A percentile compares a stretch with the other conserved stretches of the same genome.
These are phyloP conservation scores for Thera obeliscata DNA, from an alignment of 2,888 invertebrate genomes.

Conservation along the genomic window DNA sequence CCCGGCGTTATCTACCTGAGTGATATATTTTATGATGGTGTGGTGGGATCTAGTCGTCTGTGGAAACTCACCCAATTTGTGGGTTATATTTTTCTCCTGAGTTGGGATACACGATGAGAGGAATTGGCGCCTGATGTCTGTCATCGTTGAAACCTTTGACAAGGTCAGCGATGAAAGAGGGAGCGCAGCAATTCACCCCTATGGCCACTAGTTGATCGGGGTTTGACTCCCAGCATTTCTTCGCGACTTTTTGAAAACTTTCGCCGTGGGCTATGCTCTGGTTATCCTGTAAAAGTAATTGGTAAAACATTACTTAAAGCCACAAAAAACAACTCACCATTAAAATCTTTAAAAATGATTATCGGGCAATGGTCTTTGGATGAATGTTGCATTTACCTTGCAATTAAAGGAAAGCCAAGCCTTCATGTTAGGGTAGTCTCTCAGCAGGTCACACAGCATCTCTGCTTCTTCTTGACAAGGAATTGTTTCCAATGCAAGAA, in stretches of 20 bases:
- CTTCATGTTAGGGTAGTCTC: conserved; percentile 90
- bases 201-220: conserved; percentile 89
- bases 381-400: conserved; percentile 80
- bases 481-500: conserved; percentile 96
- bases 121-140: conserved; percentile 83
- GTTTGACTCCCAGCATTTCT: conserved; percentile 89
- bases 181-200: conserved; percentile 94
- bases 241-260: conserved; percentile 89
- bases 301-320: not conserved
- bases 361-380: not conserved
- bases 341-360: too few relatives aligned
- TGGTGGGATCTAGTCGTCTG: not conserved
- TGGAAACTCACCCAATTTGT: conserved; percentile 85
- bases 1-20: too few relatives aligned
- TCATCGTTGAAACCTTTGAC: conserved; percentile 79
- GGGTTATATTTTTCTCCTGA: conserved; percentile 93
- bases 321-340: not conserved
- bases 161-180: conserved; percentile 71
- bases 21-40: too few relatives aligned
- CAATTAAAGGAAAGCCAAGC: conserved; percentile 96
- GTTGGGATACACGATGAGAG: conserved; percentile 96
- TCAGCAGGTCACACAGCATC: conserved; percentile 90
- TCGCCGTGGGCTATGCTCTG: conserved; percentile 91
- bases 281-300: conserved; percentile 62
- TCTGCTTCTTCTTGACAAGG: conserved; percentile 94